phyloP scores from a whole-genome alignment of 2,888 invertebrate species.

The Heteromyza rotundicornis region DNA sequence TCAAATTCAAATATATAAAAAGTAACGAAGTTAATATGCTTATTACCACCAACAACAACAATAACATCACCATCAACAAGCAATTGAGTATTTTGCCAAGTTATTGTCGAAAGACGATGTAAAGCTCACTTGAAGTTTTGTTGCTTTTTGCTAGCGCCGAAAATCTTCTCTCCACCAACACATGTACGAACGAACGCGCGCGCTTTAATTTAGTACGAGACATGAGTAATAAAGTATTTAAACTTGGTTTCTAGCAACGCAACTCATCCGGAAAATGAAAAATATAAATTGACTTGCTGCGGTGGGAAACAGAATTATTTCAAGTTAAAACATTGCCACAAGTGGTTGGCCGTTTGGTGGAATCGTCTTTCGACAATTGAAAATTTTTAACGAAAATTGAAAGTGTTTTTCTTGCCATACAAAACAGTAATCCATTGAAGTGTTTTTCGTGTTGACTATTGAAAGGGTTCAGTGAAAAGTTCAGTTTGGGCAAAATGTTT shows the following conservation, averaged over 20 bases:
- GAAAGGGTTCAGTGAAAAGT: too few species aligned
- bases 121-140: not conserved
- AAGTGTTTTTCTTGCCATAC: not conserved
- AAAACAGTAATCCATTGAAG: not conserved
- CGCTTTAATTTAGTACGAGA: slow-evolving; percentile 10
- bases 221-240: slow-evolving; percentile 6
- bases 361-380: not conserved
- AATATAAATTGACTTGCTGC: slow-evolving; percentile 56
- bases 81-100: too few species aligned
- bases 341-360: slow-evolving; percentile 36
- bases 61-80: too few species aligned
- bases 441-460: not conserved
- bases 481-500: not conserved
- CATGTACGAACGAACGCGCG: slow-evolving; percentile 20
- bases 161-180: too few species aligned
- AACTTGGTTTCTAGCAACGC: slow-evolving; percentile 32
- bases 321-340: slow-evolving; percentile 41
- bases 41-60: too few species aligned
- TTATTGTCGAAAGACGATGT: too few species aligned
- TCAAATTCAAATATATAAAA: too few species aligned
- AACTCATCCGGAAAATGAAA: slow-evolving; percentile 59
- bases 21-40: too few species aligned
- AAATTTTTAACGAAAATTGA: not conserved
- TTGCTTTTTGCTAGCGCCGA: slow-evolving; percentile 4
- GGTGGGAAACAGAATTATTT: slow-evolving; percentile 53